phyloP scores from a whole-genome alignment of 2,113 vertebrate genomes.

The Callopanchax toddi region DNA sequence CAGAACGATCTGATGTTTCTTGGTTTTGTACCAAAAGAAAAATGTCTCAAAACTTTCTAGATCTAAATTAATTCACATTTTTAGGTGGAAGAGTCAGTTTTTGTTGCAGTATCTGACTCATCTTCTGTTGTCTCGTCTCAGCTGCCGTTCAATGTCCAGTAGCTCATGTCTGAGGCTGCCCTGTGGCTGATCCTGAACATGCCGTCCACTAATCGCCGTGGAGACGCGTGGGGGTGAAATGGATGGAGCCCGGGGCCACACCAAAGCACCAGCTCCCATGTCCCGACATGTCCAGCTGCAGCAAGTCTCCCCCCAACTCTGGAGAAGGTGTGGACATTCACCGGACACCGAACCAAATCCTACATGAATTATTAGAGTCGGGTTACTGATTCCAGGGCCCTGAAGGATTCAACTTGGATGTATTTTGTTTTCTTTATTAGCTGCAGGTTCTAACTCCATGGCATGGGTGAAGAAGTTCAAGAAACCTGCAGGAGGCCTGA shows the following conservation, averaged over 20 bases:
- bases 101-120: neutral
- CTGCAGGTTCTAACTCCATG: slow-evolving; percentile 81
- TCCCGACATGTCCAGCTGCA: slow-evolving; percentile 70
- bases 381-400: too few species aligned
- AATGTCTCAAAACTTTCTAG: too few species aligned
- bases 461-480: slow-evolving; percentile 96
- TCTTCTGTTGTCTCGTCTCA: neutral
- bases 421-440: slow-evolving; percentile 24
- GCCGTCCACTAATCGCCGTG: slow-evolving; percentile 58
- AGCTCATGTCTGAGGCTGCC: slow-evolving; percentile 52
- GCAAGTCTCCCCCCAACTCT: slow-evolving; percentile 70
- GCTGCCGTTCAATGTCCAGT: slow-evolving; percentile 56
- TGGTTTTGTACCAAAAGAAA: too few species aligned
- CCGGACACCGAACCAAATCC: slow-evolving; percentile 1
- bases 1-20: too few species aligned
- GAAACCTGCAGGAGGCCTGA: slow-evolving; percentile 88
- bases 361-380: neutral
- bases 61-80: too few species aligned
- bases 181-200: slow-evolving; percentile 66
- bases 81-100: too few species aligned
- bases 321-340: slow-evolving; percentile 67
- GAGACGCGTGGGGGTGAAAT: slow-evolving; percentile 69
- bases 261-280: slow-evolving; percentile 60
- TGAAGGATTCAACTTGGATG: slow-evolving; percentile 22
- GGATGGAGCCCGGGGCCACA: slow-evolving; percentile 53